Base-by-base conservation (phyloP, 2,888 invertebrate species). In the Caenorhabditis sp. region DNA sequence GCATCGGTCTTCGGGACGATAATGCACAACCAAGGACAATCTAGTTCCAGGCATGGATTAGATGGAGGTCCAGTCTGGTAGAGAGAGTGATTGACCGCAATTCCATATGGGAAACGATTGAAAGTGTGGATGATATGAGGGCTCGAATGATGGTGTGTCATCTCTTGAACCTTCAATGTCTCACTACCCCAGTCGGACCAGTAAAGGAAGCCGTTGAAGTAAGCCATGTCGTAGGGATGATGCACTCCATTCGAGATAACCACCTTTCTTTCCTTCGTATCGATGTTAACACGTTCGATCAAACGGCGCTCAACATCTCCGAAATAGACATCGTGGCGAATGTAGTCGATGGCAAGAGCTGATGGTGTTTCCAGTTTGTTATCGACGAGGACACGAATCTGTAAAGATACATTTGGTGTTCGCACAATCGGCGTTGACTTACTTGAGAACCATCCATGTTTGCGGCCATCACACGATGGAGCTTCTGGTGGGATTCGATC, bases 381-480 rank as follows among this genome's bases (percentile, higher is more conserved):
- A 35, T 90, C 86, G 19, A 88, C 54, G 44, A 89, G 61, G 19
- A 82, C 49, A 16, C 70, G 68, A 16, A 82, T 56, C 87, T 87
- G 28, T 31, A 85, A 82, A 22, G 12, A 38, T 12, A 6, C 4
- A 31, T 4, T 31, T 31, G 7, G 31, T 31, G n/a, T 31, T 31
- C 31, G 31, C 4, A 31, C 5, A 31, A 31, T 7, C n/a, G n/a
- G 31, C 16, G 22, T 38, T 8, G 12, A n/a, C 56, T 26, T 41
- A 76, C 94, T 92, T 96, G 95, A 12, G 95, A 95, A 35, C 98
- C 98, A 93, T 98, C 97, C 96, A 98, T 96, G 68, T 97, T 97
- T 80, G 96, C 96, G 70, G 96, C 95, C 93, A 97, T 97, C 90
- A 98, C 97, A 92, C 95, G 95, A 26, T 97, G 96, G 59, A 95